phyloP scores from a whole-genome alignment of 2,888 invertebrate genomes.

The Melanostoma mellinum region DNA sequence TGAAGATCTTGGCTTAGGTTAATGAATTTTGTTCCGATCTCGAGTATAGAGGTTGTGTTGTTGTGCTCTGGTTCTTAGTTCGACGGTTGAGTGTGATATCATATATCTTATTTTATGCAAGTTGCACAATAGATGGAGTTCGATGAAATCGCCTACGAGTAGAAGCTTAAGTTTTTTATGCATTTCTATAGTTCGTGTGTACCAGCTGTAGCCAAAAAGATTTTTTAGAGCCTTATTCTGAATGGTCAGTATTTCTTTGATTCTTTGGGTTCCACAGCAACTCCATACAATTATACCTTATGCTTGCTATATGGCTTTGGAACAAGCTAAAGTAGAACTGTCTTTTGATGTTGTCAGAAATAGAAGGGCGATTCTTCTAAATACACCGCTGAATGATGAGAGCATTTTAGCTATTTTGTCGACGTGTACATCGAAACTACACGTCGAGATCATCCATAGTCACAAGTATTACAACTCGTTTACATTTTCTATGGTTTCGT shows the following conservation, averaged over 20 bases:
- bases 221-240: not conserved
- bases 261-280: not conserved
- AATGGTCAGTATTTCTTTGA: not conserved
- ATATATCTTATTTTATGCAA: too few relatives aligned
- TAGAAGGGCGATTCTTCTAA: not conserved
- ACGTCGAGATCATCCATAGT: not conserved
- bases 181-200: not conserved
- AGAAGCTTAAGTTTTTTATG: not conserved
- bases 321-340: not conserved
- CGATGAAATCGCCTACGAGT: not conserved
- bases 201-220: conserved; percentile 4
- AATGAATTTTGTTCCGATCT: too few relatives aligned
- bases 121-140: not conserved
- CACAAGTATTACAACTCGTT: not conserved
- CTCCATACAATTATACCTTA: conserved; percentile 7
- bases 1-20: too few relatives aligned
- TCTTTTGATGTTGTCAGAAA: not conserved
- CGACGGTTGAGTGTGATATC: not conserved
- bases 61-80: not conserved
- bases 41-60: not conserved
- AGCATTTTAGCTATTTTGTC: not conserved
- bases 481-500: not conserved
- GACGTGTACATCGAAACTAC: not conserved
- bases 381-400: not conserved
- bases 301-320: not conserved